A percentile compares a stretch with the other conserved stretches of the same genome.
These are phyloP conservation scores for Penaeus chinensis DNA, from an alignment of 1,140 invertebrate genomes.

Conservation along the genomic window DNA sequence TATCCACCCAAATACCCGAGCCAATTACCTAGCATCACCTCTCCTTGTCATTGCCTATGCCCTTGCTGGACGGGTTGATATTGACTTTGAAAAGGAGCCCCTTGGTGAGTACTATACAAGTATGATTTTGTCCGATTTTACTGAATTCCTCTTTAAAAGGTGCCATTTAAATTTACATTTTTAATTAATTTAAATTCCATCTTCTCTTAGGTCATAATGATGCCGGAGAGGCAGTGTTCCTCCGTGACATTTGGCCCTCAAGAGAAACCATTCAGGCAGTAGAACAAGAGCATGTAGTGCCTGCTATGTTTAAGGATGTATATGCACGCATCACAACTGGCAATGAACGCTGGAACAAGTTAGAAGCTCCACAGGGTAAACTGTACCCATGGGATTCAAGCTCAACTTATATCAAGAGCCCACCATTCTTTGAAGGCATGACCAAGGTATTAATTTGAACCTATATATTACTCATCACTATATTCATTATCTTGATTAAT, in stretches of 20 bases:
- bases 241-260: constrained; percentile 95
- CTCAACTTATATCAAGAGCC: constrained; percentile 96
- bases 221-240: constrained; percentile 81
- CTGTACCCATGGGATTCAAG: constrained; percentile 92
- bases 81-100: constrained; percentile 93
- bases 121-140: not conserved
- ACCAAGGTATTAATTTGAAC: constrained; percentile 68
- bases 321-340: constrained; percentile 79
- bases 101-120: constrained; percentile 75
- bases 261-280: constrained; percentile 90
- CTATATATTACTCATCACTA: not conserved
- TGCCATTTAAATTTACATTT: no score
- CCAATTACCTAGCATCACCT: constrained; percentile 96
- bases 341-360: constrained; percentile 85
- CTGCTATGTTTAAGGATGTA: constrained; percentile 98
- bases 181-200: not conserved
- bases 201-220: constrained; percentile 73
- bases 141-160: no score
- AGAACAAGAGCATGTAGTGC: constrained; percentile 90
- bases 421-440: constrained; percentile 96
- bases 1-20: constrained; percentile 94
- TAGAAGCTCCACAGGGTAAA: constrained; percentile 83
- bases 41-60: constrained; percentile 97
- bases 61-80: constrained; percentile 91
- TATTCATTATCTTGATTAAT: not conserved